phyloP scores from a whole-genome alignment of 1,140 invertebrate species.

The Cardiocondyla obscurior region DNA sequence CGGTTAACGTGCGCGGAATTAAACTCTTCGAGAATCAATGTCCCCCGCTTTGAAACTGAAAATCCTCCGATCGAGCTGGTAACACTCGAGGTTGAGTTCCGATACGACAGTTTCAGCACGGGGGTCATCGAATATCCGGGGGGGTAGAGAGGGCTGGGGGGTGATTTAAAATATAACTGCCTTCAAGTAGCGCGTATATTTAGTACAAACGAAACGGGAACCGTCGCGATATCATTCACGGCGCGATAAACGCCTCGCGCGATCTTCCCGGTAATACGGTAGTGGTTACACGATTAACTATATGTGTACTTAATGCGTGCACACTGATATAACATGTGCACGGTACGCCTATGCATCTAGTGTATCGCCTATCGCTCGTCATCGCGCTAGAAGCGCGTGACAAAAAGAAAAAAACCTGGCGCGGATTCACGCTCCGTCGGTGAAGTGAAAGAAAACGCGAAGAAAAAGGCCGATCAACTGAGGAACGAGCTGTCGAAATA shows the following conservation, averaged over 20 bases:
- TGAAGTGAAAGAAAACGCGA: neutral
- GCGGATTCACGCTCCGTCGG: neutral
- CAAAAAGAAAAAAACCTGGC: slow-evolving; percentile 23
- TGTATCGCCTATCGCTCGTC: slow-evolving; percentile 23
- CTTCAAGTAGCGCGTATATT: slow-evolving; percentile 9
- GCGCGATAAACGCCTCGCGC: slow-evolving; percentile 40
- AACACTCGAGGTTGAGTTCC: slow-evolving; percentile 15
- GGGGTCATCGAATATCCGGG: neutral
- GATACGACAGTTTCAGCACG: neutral
- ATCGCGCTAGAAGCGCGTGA: slow-evolving; percentile 34
- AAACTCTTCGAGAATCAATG: slow-evolving; percentile 27
- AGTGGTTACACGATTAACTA: slow-evolving; percentile 50
- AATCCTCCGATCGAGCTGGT: slow-evolving; percentile 27
- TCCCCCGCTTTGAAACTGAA: neutral
- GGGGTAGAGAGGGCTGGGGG: neutral
- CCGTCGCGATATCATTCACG: slow-evolving; percentile 24
- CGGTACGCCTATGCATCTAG: slow-evolving; percentile 40
- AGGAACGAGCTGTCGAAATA: slow-evolving; percentile 31
- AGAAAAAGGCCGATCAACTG: slow-evolving; percentile 5
- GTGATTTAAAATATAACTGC: slow-evolving; percentile 30
- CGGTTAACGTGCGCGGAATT: slow-evolving; percentile 22
- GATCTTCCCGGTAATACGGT: slow-evolving; percentile 28
- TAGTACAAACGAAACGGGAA: slow-evolving; percentile 33
- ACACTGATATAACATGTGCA: slow-evolving; percentile 43
- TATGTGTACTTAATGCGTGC: slow-evolving; percentile 51